phyloP scores from a whole-genome alignment of 2,888 invertebrate species.

The Dasypolia templi region DNA sequence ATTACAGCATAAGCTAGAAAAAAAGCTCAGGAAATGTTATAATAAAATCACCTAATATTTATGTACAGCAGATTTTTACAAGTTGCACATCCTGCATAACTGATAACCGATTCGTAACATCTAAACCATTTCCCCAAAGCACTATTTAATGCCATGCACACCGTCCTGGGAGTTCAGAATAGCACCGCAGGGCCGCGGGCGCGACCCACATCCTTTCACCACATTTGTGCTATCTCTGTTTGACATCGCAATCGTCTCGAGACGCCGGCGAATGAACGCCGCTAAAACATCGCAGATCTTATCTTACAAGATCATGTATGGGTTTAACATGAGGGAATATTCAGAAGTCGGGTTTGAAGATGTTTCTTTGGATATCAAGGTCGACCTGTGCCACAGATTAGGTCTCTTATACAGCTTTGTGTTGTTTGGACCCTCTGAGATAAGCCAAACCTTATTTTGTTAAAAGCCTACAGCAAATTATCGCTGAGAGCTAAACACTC shows the following conservation, averaged over 20 bases:
- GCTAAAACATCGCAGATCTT: conserved; percentile 51
- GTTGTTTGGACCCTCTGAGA: neutral
- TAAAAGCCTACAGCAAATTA: neutral
- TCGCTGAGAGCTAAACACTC: neutral
- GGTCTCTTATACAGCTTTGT: neutral
- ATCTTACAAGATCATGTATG: conserved; percentile 46
- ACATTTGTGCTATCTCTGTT: conserved; percentile 87
- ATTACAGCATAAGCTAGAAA: neutral
- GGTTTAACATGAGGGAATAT: conserved; percentile 55
- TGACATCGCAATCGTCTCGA: conserved; percentile 85
- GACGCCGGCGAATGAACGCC: conserved; percentile 64
- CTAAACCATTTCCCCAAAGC: conserved; percentile 8
- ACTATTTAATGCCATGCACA: neutral
- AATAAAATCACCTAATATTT: neutral
- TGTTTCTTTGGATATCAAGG: conserved; percentile 25
- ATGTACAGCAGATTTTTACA: neutral
- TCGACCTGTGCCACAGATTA: conserved; percentile 11
- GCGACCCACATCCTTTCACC: conserved; percentile 88
- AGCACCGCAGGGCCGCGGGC: conserved; percentile 74
- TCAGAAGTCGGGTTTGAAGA: conserved; percentile 20
- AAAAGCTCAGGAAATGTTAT: neutral
- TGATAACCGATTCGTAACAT: conserved; percentile 7
- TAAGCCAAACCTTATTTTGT: neutral
- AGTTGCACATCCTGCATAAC: too few relatives aligned
- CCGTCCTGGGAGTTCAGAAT: conserved; percentile 67